Evolutionary conservation across 2,797 vertebrate genomes (phyloP).

Genomic region (Caiman crocodilus): DNA sequence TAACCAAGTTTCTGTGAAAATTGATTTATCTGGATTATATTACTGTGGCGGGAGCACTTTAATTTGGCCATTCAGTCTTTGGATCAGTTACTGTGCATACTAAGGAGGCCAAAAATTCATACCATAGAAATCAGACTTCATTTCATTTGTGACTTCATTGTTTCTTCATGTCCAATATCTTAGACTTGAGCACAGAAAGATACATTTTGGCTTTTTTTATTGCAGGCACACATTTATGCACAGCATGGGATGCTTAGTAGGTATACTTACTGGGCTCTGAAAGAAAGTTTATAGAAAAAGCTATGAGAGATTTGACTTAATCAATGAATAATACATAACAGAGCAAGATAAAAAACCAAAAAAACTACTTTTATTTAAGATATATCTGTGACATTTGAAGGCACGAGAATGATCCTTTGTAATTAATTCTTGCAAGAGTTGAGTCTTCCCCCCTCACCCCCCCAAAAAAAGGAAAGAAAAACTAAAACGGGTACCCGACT

Average conservation of each 20-base stretch:
- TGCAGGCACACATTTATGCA: background rate
- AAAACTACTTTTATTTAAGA: too few species aligned
- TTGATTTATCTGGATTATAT: background rate
- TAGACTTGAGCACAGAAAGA: background rate
- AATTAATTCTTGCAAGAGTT: background rate
- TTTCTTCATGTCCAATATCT: background rate
- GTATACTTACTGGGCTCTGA: too few species aligned
- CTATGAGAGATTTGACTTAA: too few species aligned
- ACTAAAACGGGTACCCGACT: background rate
- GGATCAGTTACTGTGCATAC: background rate
- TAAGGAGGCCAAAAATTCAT: background rate
- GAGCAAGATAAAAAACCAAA: too few species aligned
- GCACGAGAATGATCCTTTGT: background rate
- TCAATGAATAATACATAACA: too few species aligned
- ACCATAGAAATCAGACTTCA: background rate
- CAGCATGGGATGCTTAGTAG: background rate
- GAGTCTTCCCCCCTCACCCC: background rate
- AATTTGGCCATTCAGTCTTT: background rate
- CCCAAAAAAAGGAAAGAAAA: background rate
- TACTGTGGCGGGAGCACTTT: background rate
- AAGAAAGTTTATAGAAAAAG: too few species aligned
- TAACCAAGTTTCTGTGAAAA: background rate
- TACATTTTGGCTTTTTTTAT: background rate
- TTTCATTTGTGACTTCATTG: background rate
- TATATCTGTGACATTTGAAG: background rate